phyloP scores from a whole-genome alignment of 1,140 invertebrate genomes.

The Amphibalanus amphitrite region DNA sequence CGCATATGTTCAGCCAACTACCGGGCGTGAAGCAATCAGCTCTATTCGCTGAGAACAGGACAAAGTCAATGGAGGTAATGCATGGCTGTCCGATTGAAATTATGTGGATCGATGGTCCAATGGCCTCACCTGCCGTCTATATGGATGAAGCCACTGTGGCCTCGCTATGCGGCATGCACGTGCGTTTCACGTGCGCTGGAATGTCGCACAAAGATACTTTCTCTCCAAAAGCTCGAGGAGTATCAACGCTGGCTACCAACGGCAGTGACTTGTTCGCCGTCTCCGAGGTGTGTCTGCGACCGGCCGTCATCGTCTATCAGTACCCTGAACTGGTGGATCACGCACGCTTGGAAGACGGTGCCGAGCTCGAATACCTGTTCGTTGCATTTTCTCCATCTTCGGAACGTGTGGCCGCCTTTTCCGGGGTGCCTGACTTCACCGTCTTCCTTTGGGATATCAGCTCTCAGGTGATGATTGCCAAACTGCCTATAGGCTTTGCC shows the following conservation, averaged over 20 bases:
- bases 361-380: background rate
- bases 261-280: background rate
- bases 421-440: background rate
- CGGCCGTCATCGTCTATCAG: background rate
- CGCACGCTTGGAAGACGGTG: background rate
- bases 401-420: background rate
- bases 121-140: background rate
- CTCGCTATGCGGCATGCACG: background rate
- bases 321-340: background rate
- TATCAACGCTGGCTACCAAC: background rate
- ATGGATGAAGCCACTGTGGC: background rate
- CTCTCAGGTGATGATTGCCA: background rate
- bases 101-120: background rate
- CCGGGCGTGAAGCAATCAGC: background rate
- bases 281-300: background rate
- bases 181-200: background rate
- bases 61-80: background rate
- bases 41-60: background rate
- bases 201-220: background rate
- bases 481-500: background rate
- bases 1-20: no score
- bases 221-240: background rate
- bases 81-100: background rate
- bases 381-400: background rate
- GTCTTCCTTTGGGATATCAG: background rate